Evolutionary conservation across 2,888 invertebrate species (phyloP), one percentile per base, ranked within the genome.

Genomic region (Drosophila paranaensis): DNA sequence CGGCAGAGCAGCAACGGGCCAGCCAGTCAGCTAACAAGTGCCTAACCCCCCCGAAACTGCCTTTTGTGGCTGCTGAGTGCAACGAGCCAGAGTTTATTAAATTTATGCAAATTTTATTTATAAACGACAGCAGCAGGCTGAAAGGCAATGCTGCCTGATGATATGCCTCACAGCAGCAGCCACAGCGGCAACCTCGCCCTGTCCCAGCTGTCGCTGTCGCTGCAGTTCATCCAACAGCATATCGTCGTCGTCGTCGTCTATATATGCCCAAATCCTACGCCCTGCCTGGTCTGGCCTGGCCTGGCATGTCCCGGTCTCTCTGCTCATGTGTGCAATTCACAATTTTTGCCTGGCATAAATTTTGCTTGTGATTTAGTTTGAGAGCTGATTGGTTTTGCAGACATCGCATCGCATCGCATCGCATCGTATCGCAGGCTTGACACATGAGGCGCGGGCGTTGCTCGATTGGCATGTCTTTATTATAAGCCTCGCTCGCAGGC

Each of bases 51-150:
- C 25, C 9, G 37, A 39, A 53, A 39, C 53, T 39, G 69, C 81
- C 81, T 80, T 82, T 82, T 81, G 74, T 82, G 82, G 81, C 48
- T 48, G 30, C 46, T 46, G 45, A 71, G 33, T 50, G 50, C 72
- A 82, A 76, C 73, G 70, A 82, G 87, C 79, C 66, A 79, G 75
- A 87, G 82, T 89, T 86, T 89, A 86, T 86, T 87, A 90, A 87
- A 87, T 87, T 87, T 87, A 87, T 87, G 87, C 87, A 90, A 87
- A 87, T 90, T 87, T 87, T 90, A 87, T 87, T 87, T 87, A 87
- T 81, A 87, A 90, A 88, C 83, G 86, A 85, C 85, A 77, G 56
- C 56, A 37, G 51, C 74, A 50, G 50, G 60, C 68, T 42, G 68
- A 67, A 56, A 27, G 51, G 51, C 51, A 35, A 35, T 37, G 51